Evolutionary conservation across 2,888 invertebrate genomes (phyloP), one percentile per base, ranked within the genome.

Genomic region (Ophioninae sp.): DNA sequence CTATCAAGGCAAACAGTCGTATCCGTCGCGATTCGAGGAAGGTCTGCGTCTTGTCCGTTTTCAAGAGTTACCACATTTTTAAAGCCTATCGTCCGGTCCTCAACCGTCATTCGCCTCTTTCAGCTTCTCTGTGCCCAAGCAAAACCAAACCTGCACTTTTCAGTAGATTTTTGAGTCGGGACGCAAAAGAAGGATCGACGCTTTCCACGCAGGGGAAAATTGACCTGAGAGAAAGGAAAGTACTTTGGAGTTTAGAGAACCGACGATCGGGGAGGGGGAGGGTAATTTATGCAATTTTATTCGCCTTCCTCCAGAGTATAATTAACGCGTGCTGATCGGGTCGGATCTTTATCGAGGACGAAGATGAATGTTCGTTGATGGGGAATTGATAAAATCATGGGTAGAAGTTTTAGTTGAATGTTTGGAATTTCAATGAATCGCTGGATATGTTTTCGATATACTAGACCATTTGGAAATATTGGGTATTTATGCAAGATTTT

Each of bases 1-100:
- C 92, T 91, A 92, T 91, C 91, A 91, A 87, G 88, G 88, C 91
- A 92, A 92, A 92, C 91, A 92, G 82, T 85, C 88, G 86, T 90
- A 90, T 91, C 90, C 91, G 87, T 87, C 86, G 85, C 80, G 81
- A 87, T 87, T 86, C 84, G 64, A 37, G 69, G 86, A 86, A 87
- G 82, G 59, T n/a, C 68, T 10, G 20, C 44, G 7, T 61, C 30
- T 69, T 20, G 85, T 86, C 85, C 84, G 86, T 81, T 64, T 81
- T 75, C 56, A 20, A 57, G 75, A 76, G 23, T 68, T 56, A 7
- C 61, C 17, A 73, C 68, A 6, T 17, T 57, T 10, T 30, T 50
- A 74, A 74, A n/a, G 20, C 10, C 65, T 41, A 59, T 37, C 64
- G 78, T 84, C 81, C 83, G 74, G 77, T 81, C 69, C 81, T 74